phyloP scores from a whole-genome alignment of 2,113 vertebrate species.

The Aspidoscelis tigris region DNA sequence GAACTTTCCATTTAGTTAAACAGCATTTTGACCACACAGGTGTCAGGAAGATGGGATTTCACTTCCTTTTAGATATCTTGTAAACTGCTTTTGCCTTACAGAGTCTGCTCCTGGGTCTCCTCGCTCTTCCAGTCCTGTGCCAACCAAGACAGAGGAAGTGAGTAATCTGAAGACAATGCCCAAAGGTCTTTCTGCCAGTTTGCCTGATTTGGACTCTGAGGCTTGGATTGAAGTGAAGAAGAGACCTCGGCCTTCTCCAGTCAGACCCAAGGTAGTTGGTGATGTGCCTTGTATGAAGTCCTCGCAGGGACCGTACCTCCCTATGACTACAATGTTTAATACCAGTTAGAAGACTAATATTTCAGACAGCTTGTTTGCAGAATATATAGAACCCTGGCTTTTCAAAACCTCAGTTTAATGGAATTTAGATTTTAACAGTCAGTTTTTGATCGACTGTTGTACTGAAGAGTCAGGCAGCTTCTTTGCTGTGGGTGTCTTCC shows the following conservation, averaged over 20 bases:
- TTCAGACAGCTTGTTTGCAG: neutral
- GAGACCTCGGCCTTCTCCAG: constrained; percentile 90
- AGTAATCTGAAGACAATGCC: constrained; percentile 96
- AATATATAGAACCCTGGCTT: too few species aligned
- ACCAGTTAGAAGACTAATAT: neutral
- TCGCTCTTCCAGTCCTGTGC: constrained; percentile 76
- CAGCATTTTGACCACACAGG: too few species aligned
- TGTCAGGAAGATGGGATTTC: too few species aligned
- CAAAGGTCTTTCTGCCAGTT: constrained; percentile 94
- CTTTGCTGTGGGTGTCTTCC: too few species aligned
- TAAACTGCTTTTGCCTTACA: constrained; percentile 51
- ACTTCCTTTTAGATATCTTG: neutral
- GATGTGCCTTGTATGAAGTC: neutral
- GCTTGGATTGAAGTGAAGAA: constrained; percentile 99
- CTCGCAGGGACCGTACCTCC: neutral
- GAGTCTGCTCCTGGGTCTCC: constrained; percentile 84
- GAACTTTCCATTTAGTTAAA: neutral
- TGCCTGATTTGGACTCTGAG: constrained; percentile 95
- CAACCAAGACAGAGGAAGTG: constrained; percentile 84
- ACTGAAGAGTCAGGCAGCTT: too few species aligned
- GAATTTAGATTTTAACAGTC: too few species aligned
- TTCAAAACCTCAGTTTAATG: too few species aligned
- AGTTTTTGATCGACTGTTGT: too few species aligned
- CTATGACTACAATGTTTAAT: neutral
- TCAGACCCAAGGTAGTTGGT: constrained; percentile 84